Percentiles rank a stretch among this genome's conserved stretches.
Evolutionary conservation across 2,797 vertebrate genomes (phyloP).

Genomic region (Characodon lateralis): DNA sequence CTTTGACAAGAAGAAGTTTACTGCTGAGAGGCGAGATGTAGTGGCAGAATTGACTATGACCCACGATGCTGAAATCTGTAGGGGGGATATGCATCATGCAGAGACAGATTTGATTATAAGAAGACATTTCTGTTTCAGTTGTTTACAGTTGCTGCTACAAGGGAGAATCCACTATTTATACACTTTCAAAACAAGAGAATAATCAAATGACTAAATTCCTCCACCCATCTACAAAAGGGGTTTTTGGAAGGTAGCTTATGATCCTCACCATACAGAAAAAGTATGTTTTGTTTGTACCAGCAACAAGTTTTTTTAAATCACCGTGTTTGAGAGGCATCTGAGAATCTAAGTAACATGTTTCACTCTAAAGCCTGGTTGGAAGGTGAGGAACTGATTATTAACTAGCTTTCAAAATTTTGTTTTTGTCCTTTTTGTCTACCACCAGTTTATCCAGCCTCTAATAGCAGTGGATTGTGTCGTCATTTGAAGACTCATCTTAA

Average conservation of each 20-base stretch:
- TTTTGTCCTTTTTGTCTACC: neutral
- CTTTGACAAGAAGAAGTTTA: conserved; percentile 55
- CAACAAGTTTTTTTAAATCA: neutral
- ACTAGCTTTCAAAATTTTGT: neutral
- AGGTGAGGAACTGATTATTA: neutral
- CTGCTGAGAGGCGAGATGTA: conserved; percentile 46
- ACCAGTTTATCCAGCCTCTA: neutral
- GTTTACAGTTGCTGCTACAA: conserved; percentile 11
- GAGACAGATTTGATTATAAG: conserved; percentile 23
- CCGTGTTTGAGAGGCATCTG: neutral
- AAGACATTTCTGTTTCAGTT: conserved; percentile 18
- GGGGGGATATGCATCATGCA: conserved; percentile 17
- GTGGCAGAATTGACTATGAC: conserved; percentile 37
- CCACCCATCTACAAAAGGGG: neutral
- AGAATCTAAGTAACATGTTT: neutral
- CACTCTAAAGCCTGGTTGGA: neutral
- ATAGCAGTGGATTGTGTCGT: neutral
- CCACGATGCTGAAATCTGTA: conserved; percentile 19
- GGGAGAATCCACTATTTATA: neutral
- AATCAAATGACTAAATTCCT: conserved; percentile 9
- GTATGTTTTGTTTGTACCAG: neutral
- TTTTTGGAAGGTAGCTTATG: neutral
- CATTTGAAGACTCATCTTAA: neutral
- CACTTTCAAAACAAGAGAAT: conserved; percentile 3
- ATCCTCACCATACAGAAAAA: neutral